Conservation (phyloP, 1,140 invertebrate genomes). For the Zeugodacus cucurbitae region DNA sequence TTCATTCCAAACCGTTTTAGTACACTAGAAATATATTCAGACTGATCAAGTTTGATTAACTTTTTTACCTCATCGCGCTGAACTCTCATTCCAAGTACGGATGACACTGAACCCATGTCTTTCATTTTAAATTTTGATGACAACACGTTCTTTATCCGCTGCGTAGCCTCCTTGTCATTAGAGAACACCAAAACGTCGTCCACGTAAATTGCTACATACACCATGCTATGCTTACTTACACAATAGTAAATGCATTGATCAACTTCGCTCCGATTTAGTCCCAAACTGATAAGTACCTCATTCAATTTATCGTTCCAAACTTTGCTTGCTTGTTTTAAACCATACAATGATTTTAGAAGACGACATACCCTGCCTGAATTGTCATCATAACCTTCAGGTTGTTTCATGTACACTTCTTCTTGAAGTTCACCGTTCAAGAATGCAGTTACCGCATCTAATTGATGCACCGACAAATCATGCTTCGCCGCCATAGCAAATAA, state of each 20-base stretch:
- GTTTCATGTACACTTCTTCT: conserved; percentile 62
- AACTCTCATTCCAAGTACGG: neutral
- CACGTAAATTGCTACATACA: conserved; percentile 25
- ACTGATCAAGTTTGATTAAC: neutral
- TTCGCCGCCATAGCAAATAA: conserved; percentile 47
- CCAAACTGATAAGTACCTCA: neutral
- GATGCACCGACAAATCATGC: conserved; percentile 12
- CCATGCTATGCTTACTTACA: neutral
- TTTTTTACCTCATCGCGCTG: neutral
- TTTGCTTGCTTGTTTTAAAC: conserved; percentile 50
- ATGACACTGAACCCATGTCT: too few species aligned
- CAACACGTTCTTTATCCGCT: too few species aligned
- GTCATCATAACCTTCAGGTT: conserved; percentile 52
- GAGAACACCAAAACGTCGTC: too few species aligned
- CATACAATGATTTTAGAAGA: too few species aligned
- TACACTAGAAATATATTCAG: neutral
- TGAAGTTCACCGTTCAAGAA: conserved; percentile 48
- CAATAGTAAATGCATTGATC: conserved; percentile 45
- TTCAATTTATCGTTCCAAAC: conserved; percentile 23
- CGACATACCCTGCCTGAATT: conserved; percentile 46
- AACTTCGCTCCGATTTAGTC: conserved; percentile 40
- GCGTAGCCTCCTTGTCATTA: too few species aligned
- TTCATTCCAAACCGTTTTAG: conserved; percentile 25
- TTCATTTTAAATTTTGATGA: too few species aligned
- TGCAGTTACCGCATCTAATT: conserved; percentile 43